These are phyloP conservation scores for Lemur catta DNA, from an alignment of 2,797 vertebrate species.

Conservation along the genomic window DNA sequence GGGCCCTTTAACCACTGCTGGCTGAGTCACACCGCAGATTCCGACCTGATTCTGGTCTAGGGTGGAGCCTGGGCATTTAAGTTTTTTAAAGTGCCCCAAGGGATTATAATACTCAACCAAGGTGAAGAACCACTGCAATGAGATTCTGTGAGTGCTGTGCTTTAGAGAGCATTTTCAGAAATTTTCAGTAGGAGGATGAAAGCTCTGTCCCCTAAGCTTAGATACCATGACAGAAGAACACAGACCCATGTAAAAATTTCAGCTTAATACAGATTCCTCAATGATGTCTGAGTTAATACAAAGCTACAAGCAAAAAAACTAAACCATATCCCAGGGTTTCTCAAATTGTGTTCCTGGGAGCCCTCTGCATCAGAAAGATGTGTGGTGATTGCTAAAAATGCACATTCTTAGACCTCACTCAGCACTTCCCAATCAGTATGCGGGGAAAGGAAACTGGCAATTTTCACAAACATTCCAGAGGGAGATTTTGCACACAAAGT, in stretches of 20 bases:
- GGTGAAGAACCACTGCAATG: not conserved
- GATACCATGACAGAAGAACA: not conserved
- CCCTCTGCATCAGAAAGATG: not conserved
- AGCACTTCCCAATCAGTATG: not conserved
- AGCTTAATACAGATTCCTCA: not conserved
- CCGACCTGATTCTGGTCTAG: not conserved
- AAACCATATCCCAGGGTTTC: not conserved
- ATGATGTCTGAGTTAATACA: not conserved
- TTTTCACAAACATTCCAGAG: not conserved
- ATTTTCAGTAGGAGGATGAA: not conserved
- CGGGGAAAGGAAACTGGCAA: not conserved
- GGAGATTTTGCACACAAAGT: not conserved
- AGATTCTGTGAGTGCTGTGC: not conserved
- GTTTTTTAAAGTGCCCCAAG: not conserved
- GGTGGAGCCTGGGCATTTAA: not conserved
- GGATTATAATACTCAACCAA: not conserved
- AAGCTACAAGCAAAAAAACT: not conserved
- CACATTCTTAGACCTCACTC: not conserved
- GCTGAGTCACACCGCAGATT: not conserved
- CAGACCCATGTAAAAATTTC: not conserved
- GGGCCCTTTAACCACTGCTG: not conserved
- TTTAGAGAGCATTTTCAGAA: not conserved
- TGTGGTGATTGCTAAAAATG: not conserved
- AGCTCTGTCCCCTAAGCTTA: not conserved
- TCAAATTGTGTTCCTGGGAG: not conserved